Conservation (phyloP, 2,113 vertebrate genomes). For the Scalopus aquaticus region DNA sequence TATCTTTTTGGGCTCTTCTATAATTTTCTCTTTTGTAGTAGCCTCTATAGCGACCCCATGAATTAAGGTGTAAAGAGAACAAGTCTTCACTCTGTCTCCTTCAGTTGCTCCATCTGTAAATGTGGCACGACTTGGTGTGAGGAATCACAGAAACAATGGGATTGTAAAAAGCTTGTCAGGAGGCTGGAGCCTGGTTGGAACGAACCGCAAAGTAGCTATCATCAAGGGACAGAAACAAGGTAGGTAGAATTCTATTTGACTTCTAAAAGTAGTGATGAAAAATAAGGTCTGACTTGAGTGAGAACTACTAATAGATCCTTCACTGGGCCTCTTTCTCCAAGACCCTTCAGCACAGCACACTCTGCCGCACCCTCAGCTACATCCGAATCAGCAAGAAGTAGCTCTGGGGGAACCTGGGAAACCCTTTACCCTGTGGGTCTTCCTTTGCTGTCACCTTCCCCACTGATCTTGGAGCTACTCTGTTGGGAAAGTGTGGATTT, state of each 20-base stretch:
- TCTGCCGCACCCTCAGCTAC: not conserved
- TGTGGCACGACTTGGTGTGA: not conserved
- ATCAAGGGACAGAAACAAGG: not conserved
- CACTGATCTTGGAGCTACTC: not conserved
- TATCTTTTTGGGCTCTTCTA: not conserved
- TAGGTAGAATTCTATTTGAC: not conserved
- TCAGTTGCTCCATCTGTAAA: not conserved
- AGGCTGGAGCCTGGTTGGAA: not conserved
- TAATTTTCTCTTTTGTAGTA: not conserved
- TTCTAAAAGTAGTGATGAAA: not conserved
- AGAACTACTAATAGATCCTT: not conserved
- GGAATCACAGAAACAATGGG: fast-evolving
- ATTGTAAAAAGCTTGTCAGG: not conserved
- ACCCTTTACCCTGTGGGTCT: not conserved
- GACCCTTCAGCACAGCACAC: not conserved
- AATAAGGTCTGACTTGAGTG: not conserved
- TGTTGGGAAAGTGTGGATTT: not conserved
- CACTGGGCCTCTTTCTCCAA: not conserved
- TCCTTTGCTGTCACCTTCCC: not conserved
- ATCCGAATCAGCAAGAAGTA: not conserved
- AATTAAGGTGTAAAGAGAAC: not conserved
- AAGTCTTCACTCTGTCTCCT: not conserved
- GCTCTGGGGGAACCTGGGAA: not conserved
- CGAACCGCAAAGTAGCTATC: not conserved
- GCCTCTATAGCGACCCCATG: not conserved